These are phyloP conservation scores for Hippocampus kuda DNA, from an alignment of 2,797 vertebrate species.

Conservation along the genomic window DNA sequence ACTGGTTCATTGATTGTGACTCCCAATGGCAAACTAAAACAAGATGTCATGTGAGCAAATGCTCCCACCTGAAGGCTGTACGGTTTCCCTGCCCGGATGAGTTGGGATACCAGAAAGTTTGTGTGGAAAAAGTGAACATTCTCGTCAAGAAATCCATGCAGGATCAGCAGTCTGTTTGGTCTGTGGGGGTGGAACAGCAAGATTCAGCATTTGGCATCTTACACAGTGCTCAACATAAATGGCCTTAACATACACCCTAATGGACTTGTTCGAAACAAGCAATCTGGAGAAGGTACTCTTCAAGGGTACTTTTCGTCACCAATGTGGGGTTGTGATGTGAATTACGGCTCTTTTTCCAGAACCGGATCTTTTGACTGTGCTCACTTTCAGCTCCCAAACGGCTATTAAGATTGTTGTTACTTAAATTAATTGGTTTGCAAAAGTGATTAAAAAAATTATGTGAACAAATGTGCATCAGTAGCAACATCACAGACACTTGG, in stretches of 20 bases:
- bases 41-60: not conserved
- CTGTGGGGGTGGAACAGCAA: conserved; percentile 50
- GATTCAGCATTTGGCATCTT: not conserved
- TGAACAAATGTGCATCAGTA: too few species aligned
- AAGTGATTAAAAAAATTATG: too few species aligned
- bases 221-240: not conserved
- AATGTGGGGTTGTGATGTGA: too few species aligned
- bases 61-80: conserved; percentile 83
- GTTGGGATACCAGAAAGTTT: conserved; percentile 91
- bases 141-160: conserved; percentile 93
- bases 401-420: too few species aligned
- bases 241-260: not conserved
- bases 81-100: conserved; percentile 91
- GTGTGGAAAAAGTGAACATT: conserved; percentile 99
- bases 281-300: too few species aligned
- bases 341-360: too few species aligned
- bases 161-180: conserved; percentile 90
- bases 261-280: too few species aligned
- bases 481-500: too few species aligned
- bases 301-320: too few species aligned
- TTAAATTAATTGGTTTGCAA: too few species aligned
- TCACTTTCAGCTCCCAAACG: too few species aligned
- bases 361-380: too few species aligned
- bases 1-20: not conserved
- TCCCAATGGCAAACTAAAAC: not conserved